Evolutionary conservation across 1,140 invertebrate species (phyloP), one percentile per base, ranked within the genome.

Genomic region (Panagrolaimus sp.): DNA sequence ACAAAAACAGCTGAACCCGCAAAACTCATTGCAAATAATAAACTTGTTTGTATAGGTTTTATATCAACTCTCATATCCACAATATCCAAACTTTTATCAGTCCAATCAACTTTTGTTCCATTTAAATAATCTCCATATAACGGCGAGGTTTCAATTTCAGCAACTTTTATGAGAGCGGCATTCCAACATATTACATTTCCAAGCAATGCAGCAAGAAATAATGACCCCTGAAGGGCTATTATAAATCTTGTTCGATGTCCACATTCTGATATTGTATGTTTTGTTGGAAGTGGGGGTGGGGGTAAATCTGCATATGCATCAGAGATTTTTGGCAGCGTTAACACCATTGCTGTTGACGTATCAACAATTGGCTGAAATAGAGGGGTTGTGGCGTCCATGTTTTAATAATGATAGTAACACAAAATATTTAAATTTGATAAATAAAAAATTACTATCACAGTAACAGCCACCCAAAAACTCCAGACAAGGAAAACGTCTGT

Each of bases 141-240:
- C 11, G 51, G 51, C n/a, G 51, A 57, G 4, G 51, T 57, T 57
- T 57, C 51, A 20, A 57, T 20, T 27, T 57, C 51, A 0, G 51
- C 20, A 23, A 57, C 27, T 20, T 57, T 57, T 1, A 57, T 57
- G 11, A 57, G 11, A 20, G 51, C 51, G 9, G 51, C 51, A 57
- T 57, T 57, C 51, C 51, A 57, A 57, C 51, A 57, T 20, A 57
- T 57, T 20, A 57, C 27, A 57, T 57, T 57, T 11, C 51, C 51
- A 20, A 57, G 20, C 8, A 57, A 25, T 27, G 51, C 20, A 11
- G 51, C 51, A 20, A 57, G 27, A 27, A 57, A 57, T 11, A 57
- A 16, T 20, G 51, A 57, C 11, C 51, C 51, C 51, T 25, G 20
- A 27, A 57, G 20, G 20, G 51, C 51, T 9, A 57, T 57, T 11